Evolutionary conservation across 1,140 invertebrate species (phyloP).

Genomic region (Tetragonula clypearis): DNA sequence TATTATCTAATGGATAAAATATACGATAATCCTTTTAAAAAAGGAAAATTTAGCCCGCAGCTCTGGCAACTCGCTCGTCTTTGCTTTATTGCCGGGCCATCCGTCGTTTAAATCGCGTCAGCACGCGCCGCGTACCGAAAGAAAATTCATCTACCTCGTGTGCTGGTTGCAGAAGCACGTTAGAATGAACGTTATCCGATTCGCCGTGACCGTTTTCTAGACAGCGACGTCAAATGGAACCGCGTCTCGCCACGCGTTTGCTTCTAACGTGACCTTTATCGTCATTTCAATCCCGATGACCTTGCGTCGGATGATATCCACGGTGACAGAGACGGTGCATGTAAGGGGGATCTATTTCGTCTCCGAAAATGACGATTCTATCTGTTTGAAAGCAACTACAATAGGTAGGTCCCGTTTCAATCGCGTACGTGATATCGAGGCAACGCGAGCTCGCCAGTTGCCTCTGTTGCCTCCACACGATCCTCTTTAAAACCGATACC

Average conservation of each 20-base stretch:
- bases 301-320: slow-evolving; percentile 29
- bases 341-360: not conserved
- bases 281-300: not conserved
- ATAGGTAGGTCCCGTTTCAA: slow-evolving; percentile 57
- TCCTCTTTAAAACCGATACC: slow-evolving; percentile 54
- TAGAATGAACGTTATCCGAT: not conserved
- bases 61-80: no score
- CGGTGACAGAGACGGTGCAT: not conserved
- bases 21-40: no score
- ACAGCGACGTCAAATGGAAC: not conserved
- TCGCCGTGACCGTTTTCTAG: not conserved
- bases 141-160: not conserved
- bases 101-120: not conserved
- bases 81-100: not conserved
- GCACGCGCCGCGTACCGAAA: no score
- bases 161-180: not conserved
- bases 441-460: slow-evolving; percentile 44
- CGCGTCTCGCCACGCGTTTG: no score
- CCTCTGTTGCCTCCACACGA: slow-evolving; percentile 24
- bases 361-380: slow-evolving; percentile 23
- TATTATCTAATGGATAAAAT: no score
- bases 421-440: slow-evolving; percentile 49
- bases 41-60: no score
- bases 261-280: not conserved
- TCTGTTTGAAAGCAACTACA: slow-evolving; percentile 37